Evolutionary conservation across 2,113 vertebrate species (phyloP).

Genomic region (Grammomys dolichurus): DNA sequence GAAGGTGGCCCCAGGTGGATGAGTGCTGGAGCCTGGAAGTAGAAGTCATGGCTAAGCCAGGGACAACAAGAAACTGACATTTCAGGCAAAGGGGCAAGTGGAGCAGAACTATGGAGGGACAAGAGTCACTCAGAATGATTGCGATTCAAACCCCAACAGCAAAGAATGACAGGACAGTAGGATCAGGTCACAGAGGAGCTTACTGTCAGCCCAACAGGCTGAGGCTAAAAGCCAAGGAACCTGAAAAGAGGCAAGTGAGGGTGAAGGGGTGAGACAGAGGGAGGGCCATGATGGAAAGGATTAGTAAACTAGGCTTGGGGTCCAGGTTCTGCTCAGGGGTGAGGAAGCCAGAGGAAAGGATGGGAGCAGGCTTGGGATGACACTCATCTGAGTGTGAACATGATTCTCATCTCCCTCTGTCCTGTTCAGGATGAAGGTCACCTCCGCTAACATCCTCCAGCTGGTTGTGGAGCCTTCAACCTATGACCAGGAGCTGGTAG

Average conservation of each 20-base stretch:
- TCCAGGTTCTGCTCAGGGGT: background rate
- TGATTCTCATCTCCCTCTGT: background rate
- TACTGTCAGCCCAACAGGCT: background rate
- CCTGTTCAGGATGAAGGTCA: constrained; percentile 75
- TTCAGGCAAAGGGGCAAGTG: background rate
- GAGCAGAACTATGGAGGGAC: background rate
- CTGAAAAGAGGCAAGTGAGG: background rate
- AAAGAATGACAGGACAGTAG: background rate
- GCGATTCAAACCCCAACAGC: background rate
- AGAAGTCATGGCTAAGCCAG: background rate
- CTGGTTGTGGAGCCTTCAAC: constrained; percentile 12
- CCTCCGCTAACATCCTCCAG: constrained; percentile 68
- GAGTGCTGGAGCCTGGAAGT: background rate
- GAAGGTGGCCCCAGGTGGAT: background rate
- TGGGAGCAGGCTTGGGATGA: background rate
- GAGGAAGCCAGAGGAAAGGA: background rate
- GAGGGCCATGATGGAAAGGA: no score
- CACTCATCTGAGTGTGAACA: background rate
- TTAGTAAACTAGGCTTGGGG: background rate
- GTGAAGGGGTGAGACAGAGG: background rate
- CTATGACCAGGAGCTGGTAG: background rate
- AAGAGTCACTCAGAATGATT: background rate
- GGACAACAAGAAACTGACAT: constrained; percentile 11
- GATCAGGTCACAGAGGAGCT: background rate
- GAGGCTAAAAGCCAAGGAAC: background rate